Evolutionary conservation across 2,888 invertebrate species (phyloP), one percentile per base, ranked within the genome.

Genomic region (Watsonalla cultraria): DNA sequence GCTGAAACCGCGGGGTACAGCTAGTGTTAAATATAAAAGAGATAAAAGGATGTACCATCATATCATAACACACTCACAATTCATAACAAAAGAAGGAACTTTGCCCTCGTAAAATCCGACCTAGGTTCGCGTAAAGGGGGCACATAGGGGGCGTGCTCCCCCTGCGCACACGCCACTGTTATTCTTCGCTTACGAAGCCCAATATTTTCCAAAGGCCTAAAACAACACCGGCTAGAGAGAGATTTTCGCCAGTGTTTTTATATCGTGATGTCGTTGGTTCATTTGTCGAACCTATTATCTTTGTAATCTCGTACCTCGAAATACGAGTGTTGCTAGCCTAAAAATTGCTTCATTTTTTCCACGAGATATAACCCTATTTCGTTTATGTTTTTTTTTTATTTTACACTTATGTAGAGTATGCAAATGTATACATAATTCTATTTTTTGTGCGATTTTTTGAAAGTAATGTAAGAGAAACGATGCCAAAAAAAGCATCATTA

Each of bases 121-220:
- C 7, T 37, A 37, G 8, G 7, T 7, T 37, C 9, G 7, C 5
- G 14, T 14, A 34, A n/a, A n/a, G 34, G 47, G 35, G 14, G 47
- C 34, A 13, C n/a, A 14, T 13, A 48, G 47, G 51, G 35, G 33
- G 47, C 15, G 49, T 53, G n/a, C 39, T n/a, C 51, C 53, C 54
- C 50, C 49, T 53, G 52, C 60, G 62, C 60, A 52, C 53, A 58
- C 68, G 68, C 62, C 67, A 60, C 64, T 86, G 79, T 85, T 87
- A 81, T 87, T 85, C 71, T 86, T 86, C 84, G 75, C 74, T 86
- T 79, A 80, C 68, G 60, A 72, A 61, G 72, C 72, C 70, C 74
- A 86, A 86, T 86, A 86, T 87, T 87, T 84, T 84, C 63, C 56
- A 62, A 76, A 70, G 64, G 66, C 86, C 86, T 86, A 86, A 86